Evolutionary conservation across 2,113 vertebrate genomes (phyloP).

Genomic region (Tychaedon coryphoeus): DNA sequence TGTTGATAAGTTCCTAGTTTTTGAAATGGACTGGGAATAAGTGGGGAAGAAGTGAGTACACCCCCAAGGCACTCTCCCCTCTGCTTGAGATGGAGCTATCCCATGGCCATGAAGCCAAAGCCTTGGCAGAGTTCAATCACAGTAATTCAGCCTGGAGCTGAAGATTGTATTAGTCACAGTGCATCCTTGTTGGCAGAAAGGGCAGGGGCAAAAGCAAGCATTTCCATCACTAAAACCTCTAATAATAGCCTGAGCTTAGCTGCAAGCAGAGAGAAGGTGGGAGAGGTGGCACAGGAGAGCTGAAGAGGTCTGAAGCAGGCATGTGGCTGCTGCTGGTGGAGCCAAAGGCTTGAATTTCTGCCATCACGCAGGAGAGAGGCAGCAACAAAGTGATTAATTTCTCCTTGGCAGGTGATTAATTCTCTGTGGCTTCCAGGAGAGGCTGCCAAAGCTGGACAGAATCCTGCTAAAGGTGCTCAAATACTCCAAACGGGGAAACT

Average conservation of each 20-base stretch:
- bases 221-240: neutral
- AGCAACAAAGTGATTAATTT: conserved; percentile 40
- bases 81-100: neutral
- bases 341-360: neutral
- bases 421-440: neutral
- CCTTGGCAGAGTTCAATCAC: neutral
- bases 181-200: neutral
- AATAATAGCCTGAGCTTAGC: neutral
- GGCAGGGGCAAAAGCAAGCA: neutral
- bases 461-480: conserved; percentile 6
- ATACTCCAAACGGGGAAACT: neutral
- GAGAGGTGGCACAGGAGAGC: neutral
- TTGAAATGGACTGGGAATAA: neutral
- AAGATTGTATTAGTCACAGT: neutral
- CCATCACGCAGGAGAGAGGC: neutral
- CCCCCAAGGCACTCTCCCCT: neutral
- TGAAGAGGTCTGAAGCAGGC: neutral
- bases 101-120: fast-evolving
- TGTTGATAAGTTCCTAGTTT: neutral
- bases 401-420: conserved; percentile 18
- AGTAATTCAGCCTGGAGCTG: neutral
- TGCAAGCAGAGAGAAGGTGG: neutral
- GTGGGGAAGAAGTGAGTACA: neutral
- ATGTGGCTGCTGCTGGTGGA: neutral
- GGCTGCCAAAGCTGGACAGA: neutral